Evolutionary conservation across 2,113 vertebrate species (phyloP).

Genomic region (Oncorhynchus nerka): DNA sequence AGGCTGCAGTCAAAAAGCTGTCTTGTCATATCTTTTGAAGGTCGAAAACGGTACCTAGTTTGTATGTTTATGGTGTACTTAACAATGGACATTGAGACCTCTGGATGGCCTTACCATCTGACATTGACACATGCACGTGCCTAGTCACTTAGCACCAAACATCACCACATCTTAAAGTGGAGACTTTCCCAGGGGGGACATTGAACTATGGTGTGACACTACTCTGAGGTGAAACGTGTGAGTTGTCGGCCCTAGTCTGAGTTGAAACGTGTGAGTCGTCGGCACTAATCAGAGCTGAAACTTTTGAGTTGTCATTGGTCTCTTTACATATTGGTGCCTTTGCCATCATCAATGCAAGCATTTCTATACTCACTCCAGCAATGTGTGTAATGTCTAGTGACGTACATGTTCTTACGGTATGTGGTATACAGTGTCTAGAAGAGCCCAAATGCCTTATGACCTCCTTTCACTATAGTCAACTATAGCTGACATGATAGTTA

Average conservation of each 20-base stretch:
- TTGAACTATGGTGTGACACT: not conserved
- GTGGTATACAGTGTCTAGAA: not conserved
- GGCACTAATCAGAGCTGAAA: no score
- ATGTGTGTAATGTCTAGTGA: no score
- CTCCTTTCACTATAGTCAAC: not conserved
- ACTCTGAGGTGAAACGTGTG: no score
- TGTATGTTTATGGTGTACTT: not conserved
- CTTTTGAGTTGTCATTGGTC: no score
- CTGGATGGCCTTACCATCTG: not conserved
- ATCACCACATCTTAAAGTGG: not conserved
- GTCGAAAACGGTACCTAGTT: no score
- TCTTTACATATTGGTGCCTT: conserved; percentile 38
- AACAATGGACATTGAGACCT: not conserved
- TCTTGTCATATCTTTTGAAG: not conserved
- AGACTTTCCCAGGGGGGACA: conserved; percentile 3
- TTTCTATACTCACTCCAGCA: not conserved
- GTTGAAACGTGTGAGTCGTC: no score
- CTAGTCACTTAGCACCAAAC: not conserved
- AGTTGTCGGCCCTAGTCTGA: no score
- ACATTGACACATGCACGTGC: not conserved
- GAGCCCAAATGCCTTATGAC: not conserved
- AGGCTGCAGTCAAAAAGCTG: not conserved
- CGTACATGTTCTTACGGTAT: not conserved
- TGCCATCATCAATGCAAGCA: not conserved
- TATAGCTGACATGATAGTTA: not conserved